Evolutionary conservation across 37 sponge, comb jelly and placozoan species (phyloP), one percentile per base, ranked within the genome.

Genomic region (Aplysina aerophoba): DNA sequence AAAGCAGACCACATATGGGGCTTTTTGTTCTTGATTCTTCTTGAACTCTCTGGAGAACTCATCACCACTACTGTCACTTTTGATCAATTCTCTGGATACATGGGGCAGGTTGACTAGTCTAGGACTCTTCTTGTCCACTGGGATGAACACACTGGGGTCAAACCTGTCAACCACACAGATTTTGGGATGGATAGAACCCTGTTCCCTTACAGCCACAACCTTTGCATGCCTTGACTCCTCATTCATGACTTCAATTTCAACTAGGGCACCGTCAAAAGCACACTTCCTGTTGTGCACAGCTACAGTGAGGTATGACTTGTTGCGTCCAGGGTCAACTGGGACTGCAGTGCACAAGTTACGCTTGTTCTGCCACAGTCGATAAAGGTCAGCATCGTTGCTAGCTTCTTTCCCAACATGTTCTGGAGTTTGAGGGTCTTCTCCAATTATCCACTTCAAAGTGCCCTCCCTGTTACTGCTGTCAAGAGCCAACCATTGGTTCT

Each of bases 191-290:
- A 83, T 55, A 39, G 55, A 30, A 0, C 72, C 83, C 65, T 83
- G 57, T 37, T 86, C 55, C 2, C 60, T 40, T 13, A 88, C 83
- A 20, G 61, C 73, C 25, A 74, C 37, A 0, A 93, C 83, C 22
- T 81, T 79, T 3, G 88, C 94, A 83, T 39, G n/a, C 12, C 54
- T 31, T 17, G 54, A 40, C 25, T 53, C 54, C 15, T 17, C 17
- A 41, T 75, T 75, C 13, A 85, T 81, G 3, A 87, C 55, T 20
- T 74, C 83, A 25, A 93, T 87, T 55, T n/a, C 28, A n/a, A 93
- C 94, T 37, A 35, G 40, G 55, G 89, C 90, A 19, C 85, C 86
- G 82, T 90, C 86, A 83, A 93, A 90, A 36, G 94, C 90, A 44
- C 91, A 82, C 64, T 41, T 73, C 41, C 88, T 53, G 59, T 92